Evolutionary conservation across 2,888 invertebrate species (phyloP).

Genomic region (Anarsia innoxiella): DNA sequence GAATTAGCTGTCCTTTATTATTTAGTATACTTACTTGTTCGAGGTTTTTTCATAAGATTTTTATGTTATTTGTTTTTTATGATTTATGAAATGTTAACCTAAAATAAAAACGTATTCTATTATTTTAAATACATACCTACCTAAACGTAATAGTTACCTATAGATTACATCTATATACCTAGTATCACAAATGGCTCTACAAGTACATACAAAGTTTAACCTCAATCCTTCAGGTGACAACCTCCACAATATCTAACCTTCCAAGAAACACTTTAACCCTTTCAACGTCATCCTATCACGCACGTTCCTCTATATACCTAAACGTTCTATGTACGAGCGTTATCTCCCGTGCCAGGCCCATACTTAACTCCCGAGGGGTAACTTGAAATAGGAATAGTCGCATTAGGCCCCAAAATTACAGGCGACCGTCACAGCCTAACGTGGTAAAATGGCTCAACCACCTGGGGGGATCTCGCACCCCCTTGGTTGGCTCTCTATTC

Average conservation of each 20-base stretch:
- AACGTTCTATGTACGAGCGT: constrained; percentile 32
- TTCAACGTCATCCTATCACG: constrained; percentile 8
- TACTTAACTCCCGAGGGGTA: constrained; percentile 65
- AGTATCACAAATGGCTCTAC: too few species aligned
- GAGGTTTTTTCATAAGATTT: too few species aligned
- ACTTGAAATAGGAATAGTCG: constrained; percentile 73
- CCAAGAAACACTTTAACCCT: constrained; percentile 8
- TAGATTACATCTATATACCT: too few species aligned
- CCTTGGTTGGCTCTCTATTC: constrained; percentile 14
- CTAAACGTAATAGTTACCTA: too few species aligned
- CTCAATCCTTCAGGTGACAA: neutral
- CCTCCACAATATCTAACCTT: constrained; percentile 13
- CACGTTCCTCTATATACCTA: constrained; percentile 14
- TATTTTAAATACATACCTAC: too few species aligned
- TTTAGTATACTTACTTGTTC: too few species aligned
- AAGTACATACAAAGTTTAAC: neutral
- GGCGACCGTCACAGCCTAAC: constrained; percentile 72
- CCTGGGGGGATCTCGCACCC: constrained; percentile 64
- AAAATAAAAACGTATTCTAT: too few species aligned
- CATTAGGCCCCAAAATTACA: constrained; percentile 74
- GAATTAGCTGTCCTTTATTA: too few species aligned
- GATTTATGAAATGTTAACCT: too few species aligned
- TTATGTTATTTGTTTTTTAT: too few species aligned
- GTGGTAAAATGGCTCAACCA: constrained; percentile 70
- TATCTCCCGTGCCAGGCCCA: constrained; percentile 64